Evolutionary conservation across 2,888 invertebrate genomes (phyloP), one percentile per base, ranked within the genome.

Genomic region (Schrankia costaestrigalis): DNA sequence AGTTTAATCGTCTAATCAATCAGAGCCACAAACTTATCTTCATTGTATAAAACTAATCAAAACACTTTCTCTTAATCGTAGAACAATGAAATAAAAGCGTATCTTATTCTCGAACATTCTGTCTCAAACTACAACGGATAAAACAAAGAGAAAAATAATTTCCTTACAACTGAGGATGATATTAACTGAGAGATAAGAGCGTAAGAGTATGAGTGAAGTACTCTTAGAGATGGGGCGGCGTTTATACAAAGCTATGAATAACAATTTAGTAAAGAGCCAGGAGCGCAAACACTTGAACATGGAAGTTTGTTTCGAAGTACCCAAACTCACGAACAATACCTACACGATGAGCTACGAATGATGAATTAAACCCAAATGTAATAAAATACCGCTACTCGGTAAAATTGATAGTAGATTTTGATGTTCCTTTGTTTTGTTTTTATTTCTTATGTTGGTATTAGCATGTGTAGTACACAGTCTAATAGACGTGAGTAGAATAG

Each of bases 191-290:
- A 80, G 78, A 79, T 76, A 78, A 77, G 71, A 70, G 64, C 67
- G 42, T 54, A 46, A 50, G 55, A 49, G 66, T 64, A 77, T 77
- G 78, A 77, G 75, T 79, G 78, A 74, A 82, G 80, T 71, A 84
- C 80, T 84, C 83, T 82, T 84, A 78, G 69, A 56, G 59, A 74
- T 68, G 66, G 67, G 64, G 65, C 65, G 66, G 63, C 78, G 79
- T 76, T 82, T 82, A 79, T 78, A 82, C 76, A 77, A 79, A 82
- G 83, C 84, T 82, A 85, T 85, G 86, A 86, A 86, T 84, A 86
- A 86, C 83, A 86, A 86, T 86, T 82, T 82, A 80, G 77, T 73
- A 75, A 79, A 79, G 83, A 83, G 82, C 77, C 78, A 74, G 71
- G 72, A 79, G 78, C 77, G 72, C 81, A 81, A 82, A 82, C 79